These are phyloP conservation scores for Dasysyrphus albostriatus DNA, from an alignment of 2,888 invertebrate genomes.

Conservation along the genomic window DNA sequence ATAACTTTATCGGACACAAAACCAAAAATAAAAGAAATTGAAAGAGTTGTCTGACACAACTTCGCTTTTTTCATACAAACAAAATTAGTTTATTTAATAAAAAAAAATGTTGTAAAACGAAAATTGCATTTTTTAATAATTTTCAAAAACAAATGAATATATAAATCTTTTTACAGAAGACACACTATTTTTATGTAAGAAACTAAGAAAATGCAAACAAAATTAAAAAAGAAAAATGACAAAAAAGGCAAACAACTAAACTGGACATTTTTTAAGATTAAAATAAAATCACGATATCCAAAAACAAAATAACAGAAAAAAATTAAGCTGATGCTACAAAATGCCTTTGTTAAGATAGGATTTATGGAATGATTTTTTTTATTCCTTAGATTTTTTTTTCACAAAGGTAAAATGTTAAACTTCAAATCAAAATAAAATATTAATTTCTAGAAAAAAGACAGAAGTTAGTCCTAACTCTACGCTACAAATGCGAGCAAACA, in stretches of 20 bases:
- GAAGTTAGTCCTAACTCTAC: conserved; percentile 24
- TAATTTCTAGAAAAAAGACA: conserved; percentile 12
- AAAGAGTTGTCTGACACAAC: conserved; percentile 36
- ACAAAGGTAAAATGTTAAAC: conserved; percentile 29
- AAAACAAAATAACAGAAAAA: conserved; percentile 27
- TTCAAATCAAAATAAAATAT: conserved; percentile 10
- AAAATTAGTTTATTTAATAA: conserved; percentile 3
- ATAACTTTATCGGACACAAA: conserved; percentile 54
- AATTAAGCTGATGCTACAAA: conserved; percentile 9
- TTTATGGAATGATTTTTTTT: conserved; percentile 4
- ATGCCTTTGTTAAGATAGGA: conserved; percentile 37
- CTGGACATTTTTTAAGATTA: background rate
- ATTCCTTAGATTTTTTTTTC: conserved; percentile 1
- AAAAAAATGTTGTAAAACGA: conserved; percentile 49
- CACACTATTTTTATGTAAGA: background rate
- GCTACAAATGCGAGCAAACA: conserved; percentile 26
- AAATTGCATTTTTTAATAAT: conserved; percentile 51
- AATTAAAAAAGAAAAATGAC: background rate
- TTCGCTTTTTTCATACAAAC: background rate
- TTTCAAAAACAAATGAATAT: background rate
- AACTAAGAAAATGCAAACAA: background rate
- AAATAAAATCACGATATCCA: conserved; percentile 16
- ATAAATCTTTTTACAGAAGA: conserved; percentile 31
- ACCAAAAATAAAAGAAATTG: conserved; percentile 36
- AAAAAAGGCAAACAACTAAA: background rate